Evolutionary conservation across 1,140 invertebrate genomes (phyloP), one percentile per base, ranked within the genome.

Genomic region (Lineus longissimus): DNA sequence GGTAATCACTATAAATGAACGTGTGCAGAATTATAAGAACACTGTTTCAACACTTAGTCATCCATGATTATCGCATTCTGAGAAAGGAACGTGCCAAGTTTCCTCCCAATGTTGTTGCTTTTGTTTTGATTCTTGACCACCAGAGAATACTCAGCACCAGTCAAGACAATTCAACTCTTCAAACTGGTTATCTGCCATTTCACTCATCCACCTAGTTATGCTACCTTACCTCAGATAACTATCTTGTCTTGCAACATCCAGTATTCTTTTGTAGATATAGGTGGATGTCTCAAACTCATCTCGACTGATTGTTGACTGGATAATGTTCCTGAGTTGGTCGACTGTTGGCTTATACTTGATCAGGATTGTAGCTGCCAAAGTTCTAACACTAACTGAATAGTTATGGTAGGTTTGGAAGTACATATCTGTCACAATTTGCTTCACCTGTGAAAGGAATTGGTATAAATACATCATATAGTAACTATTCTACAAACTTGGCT

Each of bases 311-410:
- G 68, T 55, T 19, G 73, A 65, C 25, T 72, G 40, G 11, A 79
- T 47, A 40, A 79, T 69, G 27, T 74, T 72, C 41, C 64, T 58
- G 2, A 80, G 30, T 4, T 70, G 67, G n/a, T 62, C 61, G 27
- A 59, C 17, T 17, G 70, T 66, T 13, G 71, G 69, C 25, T 65
- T 43, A 30, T 64, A 65, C 17, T 69, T 63, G 2, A 81, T 62
- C 13, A 79, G 31, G 17, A 76, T 22, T 47, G 74, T 70, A 29
- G 75, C 62, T 17, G 77, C 78, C 29, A 73, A 63, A 17, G 70
- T 57, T 55, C 78, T 51, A 9, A 78, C 76, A 67, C 71, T 74
- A 43, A 60, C 74, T 62, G 80, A 78, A 70, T 73, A 80, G 23
- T 47, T 59, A n/a, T 66, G 67, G 15, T 61, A 66, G 57, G 65